A percentile compares a stretch with the other conserved stretches of the same genome.
Conservation (phyloP, 2,888 invertebrate species). For the Oithona nana region DNA sequence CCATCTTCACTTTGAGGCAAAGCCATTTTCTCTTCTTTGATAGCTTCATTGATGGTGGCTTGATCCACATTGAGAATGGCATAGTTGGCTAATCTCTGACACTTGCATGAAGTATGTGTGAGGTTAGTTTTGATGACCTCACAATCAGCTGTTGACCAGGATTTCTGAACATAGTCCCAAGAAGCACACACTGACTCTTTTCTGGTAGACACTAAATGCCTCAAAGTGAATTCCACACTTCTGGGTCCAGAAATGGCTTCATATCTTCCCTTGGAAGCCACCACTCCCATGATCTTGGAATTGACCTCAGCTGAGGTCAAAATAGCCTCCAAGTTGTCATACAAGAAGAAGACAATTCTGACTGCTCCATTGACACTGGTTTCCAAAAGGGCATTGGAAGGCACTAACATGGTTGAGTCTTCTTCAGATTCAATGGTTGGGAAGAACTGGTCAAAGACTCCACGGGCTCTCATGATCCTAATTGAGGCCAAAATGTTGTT, state of each 20-base stretch:
- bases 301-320: slow-evolving; percentile 27
- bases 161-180: slow-evolving; percentile 76
- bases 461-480: slow-evolving; percentile 9
- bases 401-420: slow-evolving; percentile 43
- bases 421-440: not conserved
- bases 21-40: not conserved
- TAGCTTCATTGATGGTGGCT: slow-evolving; percentile 30
- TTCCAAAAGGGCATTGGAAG: slow-evolving; percentile 57
- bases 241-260: slow-evolving; percentile 66
- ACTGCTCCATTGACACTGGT: slow-evolving; percentile 66
- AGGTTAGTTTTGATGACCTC: slow-evolving; percentile 53
- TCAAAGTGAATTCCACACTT: slow-evolving; percentile 61
- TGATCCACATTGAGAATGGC: slow-evolving; percentile 77
- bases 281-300: slow-evolving; percentile 34
- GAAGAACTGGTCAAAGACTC: slow-evolving; percentile 10
- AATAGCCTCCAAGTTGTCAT: slow-evolving; percentile 67
- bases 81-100: slow-evolving; percentile 77
- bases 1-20: not conserved
- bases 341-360: slow-evolving; percentile 69
- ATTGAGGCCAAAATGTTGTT: slow-evolving; percentile 44
- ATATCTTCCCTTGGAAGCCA: slow-evolving; percentile 59
- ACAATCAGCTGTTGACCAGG: slow-evolving; percentile 79
- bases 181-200: slow-evolving; percentile 82
- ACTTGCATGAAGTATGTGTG: slow-evolving; percentile 66
- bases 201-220: slow-evolving; percentile 62